These are phyloP conservation scores for Poecilia picta DNA, from an alignment of 2,797 vertebrate genomes.

Conservation along the genomic window DNA sequence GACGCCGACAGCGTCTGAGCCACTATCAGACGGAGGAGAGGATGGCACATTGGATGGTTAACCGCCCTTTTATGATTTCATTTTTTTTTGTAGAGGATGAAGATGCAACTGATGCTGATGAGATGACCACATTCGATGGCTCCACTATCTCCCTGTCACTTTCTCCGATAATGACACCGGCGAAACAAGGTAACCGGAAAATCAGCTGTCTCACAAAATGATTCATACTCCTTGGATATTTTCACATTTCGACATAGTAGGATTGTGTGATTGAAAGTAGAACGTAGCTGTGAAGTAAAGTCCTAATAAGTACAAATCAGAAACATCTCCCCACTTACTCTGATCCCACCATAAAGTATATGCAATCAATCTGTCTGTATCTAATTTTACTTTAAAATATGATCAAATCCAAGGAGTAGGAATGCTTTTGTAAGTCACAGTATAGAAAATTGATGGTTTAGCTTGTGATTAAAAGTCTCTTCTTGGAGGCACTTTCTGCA, in stretches of 20 bases:
- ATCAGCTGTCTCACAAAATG: slow-evolving; percentile 7
- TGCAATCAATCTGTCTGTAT: not conserved
- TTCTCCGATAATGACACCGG: slow-evolving; percentile 90
- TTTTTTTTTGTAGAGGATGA: slow-evolving; percentile 70
- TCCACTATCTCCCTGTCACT: slow-evolving; percentile 92
- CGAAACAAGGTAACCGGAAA: slow-evolving; percentile 82
- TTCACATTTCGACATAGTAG: not conserved
- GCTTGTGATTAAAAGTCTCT: slow-evolving; percentile 3
- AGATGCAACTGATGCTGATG: slow-evolving; percentile 78
- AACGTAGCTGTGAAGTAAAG: not conserved
- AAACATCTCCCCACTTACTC: not conserved
- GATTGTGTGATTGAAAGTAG: not conserved
- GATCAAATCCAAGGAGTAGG: not conserved
- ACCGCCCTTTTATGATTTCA: slow-evolving; percentile 14
- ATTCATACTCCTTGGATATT: not conserved
- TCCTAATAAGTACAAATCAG: not conserved
- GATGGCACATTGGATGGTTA: not conserved
- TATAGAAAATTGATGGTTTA: slow-evolving; percentile 7
- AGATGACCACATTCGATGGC: slow-evolving; percentile 81
- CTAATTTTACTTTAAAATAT: not conserved
- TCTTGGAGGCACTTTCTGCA: not conserved
- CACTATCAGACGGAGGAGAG: not conserved
- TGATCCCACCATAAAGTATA: too few relatives aligned
- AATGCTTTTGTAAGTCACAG: not conserved
- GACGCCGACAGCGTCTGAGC: not conserved